A percentile compares a stretch with the other conserved stretches of the same genome.
These are phyloP conservation scores for Papilio glaucus DNA, from an alignment of 1,140 invertebrate genomes.

Conservation along the genomic window DNA sequence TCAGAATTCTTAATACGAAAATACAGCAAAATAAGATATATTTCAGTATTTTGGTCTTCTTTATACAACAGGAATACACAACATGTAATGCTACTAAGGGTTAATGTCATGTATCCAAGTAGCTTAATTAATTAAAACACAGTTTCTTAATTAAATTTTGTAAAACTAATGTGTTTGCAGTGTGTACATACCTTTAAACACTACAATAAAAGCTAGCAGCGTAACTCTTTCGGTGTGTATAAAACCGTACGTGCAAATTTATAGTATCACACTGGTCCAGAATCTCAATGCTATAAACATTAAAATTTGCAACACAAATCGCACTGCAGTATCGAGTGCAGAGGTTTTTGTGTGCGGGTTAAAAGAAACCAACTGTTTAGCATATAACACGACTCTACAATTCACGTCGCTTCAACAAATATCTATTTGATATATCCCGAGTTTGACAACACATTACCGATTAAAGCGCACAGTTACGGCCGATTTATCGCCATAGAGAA, in stretches of 20 bases:
- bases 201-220: slow-evolving; percentile 11
- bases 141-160: not conserved
- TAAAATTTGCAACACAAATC: slow-evolving; percentile 81
- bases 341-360: slow-evolving; percentile 78
- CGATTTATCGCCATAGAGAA: slow-evolving; percentile 73
- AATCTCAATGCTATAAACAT: slow-evolving; percentile 47
- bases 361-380: slow-evolving; percentile 77
- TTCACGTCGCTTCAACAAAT: slow-evolving; percentile 45
- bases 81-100: not conserved
- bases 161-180: not conserved
- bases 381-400: slow-evolving; percentile 61
- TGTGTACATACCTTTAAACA: slow-evolving; percentile 14
- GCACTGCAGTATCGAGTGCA: slow-evolving; percentile 81
- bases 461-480: slow-evolving; percentile 65
- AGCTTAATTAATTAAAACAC: not conserved
- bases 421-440: slow-evolving; percentile 46
- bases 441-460: slow-evolving; percentile 70
- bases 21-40: no score
- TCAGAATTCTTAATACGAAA: no score
- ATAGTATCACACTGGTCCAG: slow-evolving; percentile 13
- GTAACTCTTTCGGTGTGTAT: not conserved
- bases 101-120: not conserved
- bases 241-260: slow-evolving; percentile 18
- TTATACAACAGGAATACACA: no score
- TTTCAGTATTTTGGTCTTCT: no score